phyloP scores from a whole-genome alignment of 2,888 invertebrate genomes.

The Anthophora plumipes region DNA sequence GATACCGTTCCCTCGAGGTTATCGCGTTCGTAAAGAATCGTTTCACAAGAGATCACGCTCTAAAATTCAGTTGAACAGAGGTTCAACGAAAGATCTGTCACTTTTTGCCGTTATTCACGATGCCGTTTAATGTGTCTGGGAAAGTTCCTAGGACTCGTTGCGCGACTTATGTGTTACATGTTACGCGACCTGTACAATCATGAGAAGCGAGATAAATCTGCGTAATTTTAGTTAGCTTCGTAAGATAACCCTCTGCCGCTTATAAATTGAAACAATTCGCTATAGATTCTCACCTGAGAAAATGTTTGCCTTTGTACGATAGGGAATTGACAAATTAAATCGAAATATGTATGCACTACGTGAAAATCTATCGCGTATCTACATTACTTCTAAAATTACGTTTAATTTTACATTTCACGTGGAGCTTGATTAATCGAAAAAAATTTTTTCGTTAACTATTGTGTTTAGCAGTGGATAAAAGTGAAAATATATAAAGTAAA shows the following conservation, averaged over 20 bases:
- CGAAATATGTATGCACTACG: too few relatives aligned
- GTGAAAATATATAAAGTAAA: too few relatives aligned
- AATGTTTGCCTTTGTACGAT: neutral
- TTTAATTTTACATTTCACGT: too few relatives aligned
- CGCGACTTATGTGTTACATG: constrained; percentile 19
- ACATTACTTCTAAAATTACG: too few relatives aligned
- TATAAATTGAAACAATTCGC: constrained; percentile 5
- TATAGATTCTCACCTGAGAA: neutral
- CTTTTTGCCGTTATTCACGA: constrained; percentile 41
- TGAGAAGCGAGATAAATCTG: constrained; percentile 51
- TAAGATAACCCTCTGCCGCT: constrained; percentile 10
- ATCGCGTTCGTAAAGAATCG: constrained; percentile 9
- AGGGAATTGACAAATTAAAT: neutral
- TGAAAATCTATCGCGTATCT: too few relatives aligned
- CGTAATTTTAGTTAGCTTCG: constrained; percentile 14
- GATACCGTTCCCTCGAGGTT: constrained; percentile 7
- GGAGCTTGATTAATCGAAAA: too few relatives aligned
- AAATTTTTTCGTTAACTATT: too few relatives aligned
- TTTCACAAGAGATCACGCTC: constrained; percentile 46
- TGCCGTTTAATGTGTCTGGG: constrained; percentile 53
- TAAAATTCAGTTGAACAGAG: constrained; percentile 40
- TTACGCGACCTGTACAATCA: constrained; percentile 51
- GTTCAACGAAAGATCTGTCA: constrained; percentile 51
- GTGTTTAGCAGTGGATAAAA: too few relatives aligned
- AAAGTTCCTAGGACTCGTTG: constrained; percentile 53